A percentile compares a stretch with the other conserved stretches of the same genome.
Conservation (phyloP, 1,140 invertebrate species). For the Bombus confusus region DNA sequence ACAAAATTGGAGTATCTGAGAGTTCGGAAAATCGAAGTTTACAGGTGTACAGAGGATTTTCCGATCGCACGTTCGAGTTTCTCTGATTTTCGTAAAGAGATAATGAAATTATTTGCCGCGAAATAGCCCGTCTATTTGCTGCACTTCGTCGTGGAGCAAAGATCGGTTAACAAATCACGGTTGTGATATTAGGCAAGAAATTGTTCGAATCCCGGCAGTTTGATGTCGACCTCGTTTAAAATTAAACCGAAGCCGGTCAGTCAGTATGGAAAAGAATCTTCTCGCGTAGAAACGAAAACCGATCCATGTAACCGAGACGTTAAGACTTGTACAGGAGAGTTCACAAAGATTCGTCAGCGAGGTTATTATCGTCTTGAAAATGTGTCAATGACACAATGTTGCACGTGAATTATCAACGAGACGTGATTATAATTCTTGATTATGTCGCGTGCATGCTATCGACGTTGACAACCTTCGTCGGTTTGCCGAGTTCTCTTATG, state of each 20-base stretch:
- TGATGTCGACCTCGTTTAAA: constrained; percentile 40
- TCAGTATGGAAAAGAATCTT: constrained; percentile 17
- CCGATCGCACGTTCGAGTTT: neutral
- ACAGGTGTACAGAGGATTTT: too few species aligned
- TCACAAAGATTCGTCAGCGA: neutral
- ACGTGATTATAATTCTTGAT: constrained; percentile 46
- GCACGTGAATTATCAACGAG: constrained; percentile 43
- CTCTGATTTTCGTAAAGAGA: neutral
- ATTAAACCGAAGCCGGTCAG: constrained; percentile 51
- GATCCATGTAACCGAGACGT: neutral
- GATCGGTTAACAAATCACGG: constrained; percentile 11
- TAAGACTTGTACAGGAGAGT: too few species aligned
- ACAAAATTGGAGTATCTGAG: too few species aligned
- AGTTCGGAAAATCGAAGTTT: too few species aligned
- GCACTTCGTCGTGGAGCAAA: neutral
- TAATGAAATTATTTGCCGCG: too few species aligned
- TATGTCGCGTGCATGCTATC: constrained; percentile 41
- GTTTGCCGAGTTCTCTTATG: constrained; percentile 12
- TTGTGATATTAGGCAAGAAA: constrained; percentile 39
- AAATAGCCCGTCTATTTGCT: neutral
- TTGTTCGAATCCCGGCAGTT: constrained; percentile 34
- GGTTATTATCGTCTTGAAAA: constrained; percentile 38
- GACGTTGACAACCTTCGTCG: constrained; percentile 34
- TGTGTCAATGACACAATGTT: constrained; percentile 52
- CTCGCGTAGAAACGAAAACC: neutral